Base-by-base conservation (phyloP, 2,113 vertebrate genomes). In the Potamarius usumacintae region DNA sequence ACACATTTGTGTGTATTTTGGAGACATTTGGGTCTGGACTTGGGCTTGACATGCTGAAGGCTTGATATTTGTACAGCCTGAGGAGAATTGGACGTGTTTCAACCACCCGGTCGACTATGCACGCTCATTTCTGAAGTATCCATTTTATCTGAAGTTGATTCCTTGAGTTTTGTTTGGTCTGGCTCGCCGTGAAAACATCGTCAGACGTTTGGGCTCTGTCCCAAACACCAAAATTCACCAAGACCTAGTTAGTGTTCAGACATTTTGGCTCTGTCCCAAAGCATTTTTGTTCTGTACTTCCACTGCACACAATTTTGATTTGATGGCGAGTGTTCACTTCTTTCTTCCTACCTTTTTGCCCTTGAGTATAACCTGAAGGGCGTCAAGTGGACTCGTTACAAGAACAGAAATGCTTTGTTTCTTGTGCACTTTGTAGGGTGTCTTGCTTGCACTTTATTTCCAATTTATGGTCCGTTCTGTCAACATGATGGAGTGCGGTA, bases 21-120 rank as follows among this genome's bases (percentile, higher is more conserved):
- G 65, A 11, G 48, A 17, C 17, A 6, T 50, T 74, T 7, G 5
- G 55, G 58, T 63, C 50, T 50, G 57, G 57, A 55, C 55, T 74
- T 57, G n/a, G 48, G 17, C 22, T 84, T 30, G 50, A 76, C 83
- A 25, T 14, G 6, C 34, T 30, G 50, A 53, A 15, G 42, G 42
- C 25, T 83, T 7, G n/a, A 55, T 87, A 55, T 90, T 87, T 90
- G 74, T 74, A 25, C 78, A 79, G 53, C 8, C 71, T 72, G 20
- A 30, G 57, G 12, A 72, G 30, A 55, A 79, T 12, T 83, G 85
- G 89, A 87, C 17, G 42, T 27, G 9, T 60, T 82, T 85, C 80
- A 63, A 9, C 85, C 34, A 17, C 55, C 53, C 67, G 42, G 62
- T 72, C 55, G 25, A 83, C 20, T 77, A 48, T 25, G 55, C 57